phyloP scores from a whole-genome alignment of 2,797 vertebrate species.

The Erithacus rubecula region DNA sequence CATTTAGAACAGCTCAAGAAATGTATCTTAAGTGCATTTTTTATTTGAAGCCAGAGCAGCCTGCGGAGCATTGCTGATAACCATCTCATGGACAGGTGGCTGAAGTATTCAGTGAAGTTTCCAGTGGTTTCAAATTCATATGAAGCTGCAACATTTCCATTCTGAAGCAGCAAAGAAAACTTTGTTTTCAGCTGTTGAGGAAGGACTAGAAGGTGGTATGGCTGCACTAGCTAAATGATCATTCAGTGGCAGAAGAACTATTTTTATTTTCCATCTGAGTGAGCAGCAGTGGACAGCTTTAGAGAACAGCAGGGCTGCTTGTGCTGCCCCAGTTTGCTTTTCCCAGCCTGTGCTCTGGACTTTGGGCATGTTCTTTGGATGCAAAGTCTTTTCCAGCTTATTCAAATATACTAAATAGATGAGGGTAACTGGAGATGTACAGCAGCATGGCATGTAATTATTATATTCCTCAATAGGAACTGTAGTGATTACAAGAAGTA shows the following conservation, averaged over 20 bases:
- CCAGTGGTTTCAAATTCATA: background rate
- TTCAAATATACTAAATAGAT: background rate
- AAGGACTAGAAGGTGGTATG: background rate
- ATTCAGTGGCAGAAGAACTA: background rate
- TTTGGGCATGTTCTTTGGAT: background rate
- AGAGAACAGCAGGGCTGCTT: background rate
- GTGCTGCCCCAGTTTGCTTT: background rate
- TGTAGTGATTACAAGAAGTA: background rate
- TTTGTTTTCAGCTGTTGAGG: background rate
- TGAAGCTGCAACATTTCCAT: background rate
- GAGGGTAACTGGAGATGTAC: background rate
- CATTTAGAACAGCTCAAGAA: too few relatives aligned
- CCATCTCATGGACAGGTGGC: background rate
- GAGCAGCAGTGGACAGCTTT: background rate
- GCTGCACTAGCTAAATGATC: background rate
- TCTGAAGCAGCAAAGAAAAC: background rate
- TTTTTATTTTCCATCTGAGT: background rate
- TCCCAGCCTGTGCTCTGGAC: background rate
- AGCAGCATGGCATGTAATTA: background rate
- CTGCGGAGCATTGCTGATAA: background rate
- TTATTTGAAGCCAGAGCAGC: background rate
- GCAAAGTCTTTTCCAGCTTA: background rate
- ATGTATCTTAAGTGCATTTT: background rate
- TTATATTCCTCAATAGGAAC: background rate
- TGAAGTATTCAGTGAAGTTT: background rate